A percentile compares a stretch with the other conserved stretches of the same genome.
Evolutionary conservation across 2,113 vertebrate species (phyloP).

Genomic region (Corapipo altera): DNA sequence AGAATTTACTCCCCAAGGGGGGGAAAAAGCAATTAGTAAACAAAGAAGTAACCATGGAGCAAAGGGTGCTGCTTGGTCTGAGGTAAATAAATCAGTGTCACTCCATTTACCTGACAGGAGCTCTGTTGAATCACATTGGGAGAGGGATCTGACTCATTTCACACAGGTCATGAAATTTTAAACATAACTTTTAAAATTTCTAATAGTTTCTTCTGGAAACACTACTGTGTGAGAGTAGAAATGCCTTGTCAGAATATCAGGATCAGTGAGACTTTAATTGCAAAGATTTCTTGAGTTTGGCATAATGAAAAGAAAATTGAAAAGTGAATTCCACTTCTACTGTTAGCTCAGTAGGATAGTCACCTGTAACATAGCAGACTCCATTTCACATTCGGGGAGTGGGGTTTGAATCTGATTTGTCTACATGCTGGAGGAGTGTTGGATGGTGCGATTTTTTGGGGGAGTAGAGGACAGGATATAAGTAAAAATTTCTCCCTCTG

Average conservation of each 20-base stretch:
- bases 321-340: neutral
- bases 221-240: neutral
- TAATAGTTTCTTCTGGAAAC: neutral
- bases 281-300: neutral
- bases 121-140: neutral
- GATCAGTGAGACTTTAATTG: neutral
- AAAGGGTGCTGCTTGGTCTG: neutral
- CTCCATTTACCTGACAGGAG: neutral
- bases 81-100: neutral
- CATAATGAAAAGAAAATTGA: neutral
- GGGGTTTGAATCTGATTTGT: neutral
- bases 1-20: neutral
- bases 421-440: neutral
- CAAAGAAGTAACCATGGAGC: neutral
- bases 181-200: neutral
- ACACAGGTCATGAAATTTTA: conserved; percentile 13
- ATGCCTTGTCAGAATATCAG: neutral
- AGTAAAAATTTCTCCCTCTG: neutral
- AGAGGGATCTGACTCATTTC: neutral
- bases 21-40: neutral
- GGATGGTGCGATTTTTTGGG: neutral
- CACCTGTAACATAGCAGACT: neutral
- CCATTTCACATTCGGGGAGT: neutral
- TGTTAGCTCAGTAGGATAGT: neutral
- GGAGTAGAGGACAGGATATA: fast-evolving